These are phyloP conservation scores for Anguilla obscura DNA, from an alignment of 2,797 vertebrate genomes.

Conservation along the genomic window DNA sequence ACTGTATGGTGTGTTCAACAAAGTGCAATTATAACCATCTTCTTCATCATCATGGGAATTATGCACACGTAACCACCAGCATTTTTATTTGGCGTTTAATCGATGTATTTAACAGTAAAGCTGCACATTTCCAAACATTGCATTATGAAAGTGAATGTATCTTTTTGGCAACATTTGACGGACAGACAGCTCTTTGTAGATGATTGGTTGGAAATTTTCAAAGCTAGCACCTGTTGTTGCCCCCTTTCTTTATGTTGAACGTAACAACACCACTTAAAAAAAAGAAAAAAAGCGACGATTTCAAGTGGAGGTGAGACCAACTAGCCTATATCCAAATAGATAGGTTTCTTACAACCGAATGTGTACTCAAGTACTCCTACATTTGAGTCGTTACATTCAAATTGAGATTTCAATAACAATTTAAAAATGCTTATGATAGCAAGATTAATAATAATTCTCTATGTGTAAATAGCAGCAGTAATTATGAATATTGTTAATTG, in stretches of 20 bases:
- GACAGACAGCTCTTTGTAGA: constrained; percentile 53
- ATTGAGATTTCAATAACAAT: background rate
- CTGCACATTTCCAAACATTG: constrained; percentile 69
- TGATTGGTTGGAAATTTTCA: constrained; percentile 30
- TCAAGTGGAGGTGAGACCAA: background rate
- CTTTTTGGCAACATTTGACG: constrained; percentile 70
- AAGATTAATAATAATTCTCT: background rate
- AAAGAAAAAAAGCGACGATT: background rate
- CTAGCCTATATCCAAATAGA: no score
- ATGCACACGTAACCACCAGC: constrained; percentile 58
- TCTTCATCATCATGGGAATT: constrained; percentile 59
- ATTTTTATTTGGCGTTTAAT: constrained; percentile 55
- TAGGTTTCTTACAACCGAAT: background rate
- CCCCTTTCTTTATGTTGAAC: constrained; percentile 25
- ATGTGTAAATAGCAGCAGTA: background rate
- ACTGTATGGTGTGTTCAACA: constrained; percentile 72
- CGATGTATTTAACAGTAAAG: constrained; percentile 63
- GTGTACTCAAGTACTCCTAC: background rate
- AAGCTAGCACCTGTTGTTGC: constrained; percentile 20
- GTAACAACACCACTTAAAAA: constrained; percentile 41
- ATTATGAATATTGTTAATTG: constrained; percentile 28
- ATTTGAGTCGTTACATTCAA: constrained; percentile 18
- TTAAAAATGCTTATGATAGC: background rate
- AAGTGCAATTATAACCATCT: constrained; percentile 70
- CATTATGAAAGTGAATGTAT: constrained; percentile 84